Evolutionary conservation across 2,888 invertebrate species (phyloP), one percentile per base, ranked within the genome.

Genomic region (Oligia latruncula): DNA sequence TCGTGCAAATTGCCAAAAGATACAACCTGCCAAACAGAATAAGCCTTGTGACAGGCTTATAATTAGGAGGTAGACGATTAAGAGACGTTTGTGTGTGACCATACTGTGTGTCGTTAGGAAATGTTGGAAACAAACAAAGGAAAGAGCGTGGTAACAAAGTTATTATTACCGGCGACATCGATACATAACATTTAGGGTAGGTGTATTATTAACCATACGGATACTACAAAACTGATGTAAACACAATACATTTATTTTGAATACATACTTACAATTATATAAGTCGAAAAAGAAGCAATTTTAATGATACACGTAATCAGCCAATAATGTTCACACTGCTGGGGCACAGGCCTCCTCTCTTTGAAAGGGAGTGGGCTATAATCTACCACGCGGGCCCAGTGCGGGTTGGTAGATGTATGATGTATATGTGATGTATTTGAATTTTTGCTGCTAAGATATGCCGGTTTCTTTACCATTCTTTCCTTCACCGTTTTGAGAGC

Each of bases 121-220:
- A 40, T 60, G 55, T 70, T 49, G 8, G 5, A 60, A 43, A 46
- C 40, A 72, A 85, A 85, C 72, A 83, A 83, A 81, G 72, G 60
- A 66, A 81, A 35, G 67, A 84, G 74, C 60, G 77, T 62, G 64
- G 75, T 23, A 81, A 49, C 81, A 72, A 71, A 60, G 76, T 62
- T 72, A 70, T 80, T 83, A 73, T 78, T 84, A 80, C 46, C 23
- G 5, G 11, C 35, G 85, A 75, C 85, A 71, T 83, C 71, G 52
- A 81, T 74, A 80, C 58, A 74, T 20, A 46, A 70, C 49, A 73
- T 84, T 85, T 66, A 62, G 81, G 68, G 68, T 65, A 49, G 40
- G 60, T 17, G 6, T 72, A 29, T 80, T 72, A 74, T 65, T 74
- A 74, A 71, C 49, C 35, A 74, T 20, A 60, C 23, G 0, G 29